These are phyloP conservation scores for Drosophila atripex DNA, from an alignment of 2,888 invertebrate genomes.

Conservation along the genomic window DNA sequence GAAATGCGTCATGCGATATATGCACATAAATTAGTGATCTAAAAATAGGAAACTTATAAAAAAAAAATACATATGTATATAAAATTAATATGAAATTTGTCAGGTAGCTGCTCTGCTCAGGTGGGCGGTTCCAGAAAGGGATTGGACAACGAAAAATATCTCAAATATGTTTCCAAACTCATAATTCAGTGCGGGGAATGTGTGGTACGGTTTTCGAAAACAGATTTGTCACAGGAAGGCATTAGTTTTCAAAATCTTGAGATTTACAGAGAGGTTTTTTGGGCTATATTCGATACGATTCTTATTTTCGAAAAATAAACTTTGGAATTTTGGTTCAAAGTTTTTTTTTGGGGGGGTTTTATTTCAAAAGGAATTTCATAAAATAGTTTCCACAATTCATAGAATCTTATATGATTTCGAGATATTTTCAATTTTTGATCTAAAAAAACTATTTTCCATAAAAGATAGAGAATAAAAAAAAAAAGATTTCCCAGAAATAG, in stretches of 20 bases:
- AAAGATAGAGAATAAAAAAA: no score
- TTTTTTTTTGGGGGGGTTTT: no score
- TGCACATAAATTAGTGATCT: constrained; percentile 17
- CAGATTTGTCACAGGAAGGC: background rate
- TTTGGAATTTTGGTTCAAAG: no score
- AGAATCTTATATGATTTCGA: no score
- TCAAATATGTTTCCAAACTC: constrained; percentile 8
- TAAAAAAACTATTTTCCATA: no score
- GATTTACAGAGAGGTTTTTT: background rate
- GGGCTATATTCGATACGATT: background rate
- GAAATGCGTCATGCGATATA: constrained; percentile 6
- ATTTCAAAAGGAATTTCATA: no score
- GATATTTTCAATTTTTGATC: no score
- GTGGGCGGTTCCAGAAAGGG: constrained; percentile 2
- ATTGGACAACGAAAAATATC: background rate
- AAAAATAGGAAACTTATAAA: constrained; percentile 13
- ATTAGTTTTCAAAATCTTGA: background rate
- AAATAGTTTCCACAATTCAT: no score
- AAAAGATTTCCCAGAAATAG: no score
- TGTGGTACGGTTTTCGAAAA: no score
- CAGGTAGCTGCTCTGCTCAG: constrained; percentile 1
- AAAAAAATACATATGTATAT: background rate
- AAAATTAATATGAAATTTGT: constrained; percentile 21
- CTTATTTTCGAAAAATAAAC: background rate
- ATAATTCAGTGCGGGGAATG: background rate